These are phyloP conservation scores for Trilocha varians DNA, from an alignment of 2,888 invertebrate species.

Conservation along the genomic window DNA sequence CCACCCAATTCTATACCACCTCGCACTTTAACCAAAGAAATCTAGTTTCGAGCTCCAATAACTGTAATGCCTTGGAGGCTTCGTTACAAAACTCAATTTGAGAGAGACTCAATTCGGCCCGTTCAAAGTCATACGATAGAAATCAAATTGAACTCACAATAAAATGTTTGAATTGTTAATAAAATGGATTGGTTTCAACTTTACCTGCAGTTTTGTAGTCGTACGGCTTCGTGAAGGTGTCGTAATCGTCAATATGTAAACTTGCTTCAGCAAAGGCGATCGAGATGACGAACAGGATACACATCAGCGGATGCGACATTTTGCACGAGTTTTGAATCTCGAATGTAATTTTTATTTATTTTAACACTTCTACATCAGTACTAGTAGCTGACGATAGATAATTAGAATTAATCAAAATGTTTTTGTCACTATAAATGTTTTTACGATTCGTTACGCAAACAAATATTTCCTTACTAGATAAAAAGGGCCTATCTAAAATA, in stretches of 20 bases:
- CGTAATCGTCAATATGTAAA: constrained; percentile 63
- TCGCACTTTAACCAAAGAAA: constrained; percentile 19
- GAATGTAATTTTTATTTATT: neutral
- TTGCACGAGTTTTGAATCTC: constrained; percentile 7
- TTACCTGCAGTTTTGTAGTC: constrained; percentile 60
- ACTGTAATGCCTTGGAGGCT: constrained; percentile 30
- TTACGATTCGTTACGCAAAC: neutral
- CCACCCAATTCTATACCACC: too few relatives aligned
- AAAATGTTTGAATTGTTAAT: constrained; percentile 15
- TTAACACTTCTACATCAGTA: neutral
- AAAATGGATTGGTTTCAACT: constrained; percentile 10
- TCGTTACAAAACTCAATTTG: constrained; percentile 40
- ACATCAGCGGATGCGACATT: constrained; percentile 42
- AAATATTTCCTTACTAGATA: too few relatives aligned
- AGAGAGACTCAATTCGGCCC: constrained; percentile 25
- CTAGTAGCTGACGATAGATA: neutral
- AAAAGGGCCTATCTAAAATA: too few relatives aligned
- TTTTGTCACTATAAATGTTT: neutral
- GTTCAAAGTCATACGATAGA: constrained; percentile 27
- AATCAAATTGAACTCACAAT: constrained; percentile 26
- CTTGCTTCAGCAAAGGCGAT: constrained; percentile 38
- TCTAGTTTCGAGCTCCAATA: constrained; percentile 23
- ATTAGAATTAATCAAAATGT: neutral
- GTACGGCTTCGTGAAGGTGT: constrained; percentile 52
- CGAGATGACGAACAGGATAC: constrained; percentile 37